Conservation (phyloP, 2,113 vertebrate species). For the Ciconia stormi region DNA sequence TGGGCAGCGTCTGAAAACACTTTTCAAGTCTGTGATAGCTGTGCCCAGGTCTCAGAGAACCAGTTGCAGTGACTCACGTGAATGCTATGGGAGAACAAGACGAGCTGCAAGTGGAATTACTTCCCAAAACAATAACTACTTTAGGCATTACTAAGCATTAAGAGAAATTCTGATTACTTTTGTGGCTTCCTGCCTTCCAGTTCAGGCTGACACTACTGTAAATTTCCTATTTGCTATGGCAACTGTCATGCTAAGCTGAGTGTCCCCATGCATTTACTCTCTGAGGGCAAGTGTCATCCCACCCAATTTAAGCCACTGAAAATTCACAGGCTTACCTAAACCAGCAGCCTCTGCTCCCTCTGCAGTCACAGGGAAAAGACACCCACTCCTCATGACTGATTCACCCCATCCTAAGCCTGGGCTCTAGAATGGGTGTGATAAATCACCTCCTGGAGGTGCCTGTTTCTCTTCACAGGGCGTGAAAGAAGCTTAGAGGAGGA, state of each 20-base stretch:
- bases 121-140: neutral
- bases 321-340: neutral
- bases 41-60: neutral
- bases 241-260: neutral
- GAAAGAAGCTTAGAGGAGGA: neutral
- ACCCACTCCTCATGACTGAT: neutral
- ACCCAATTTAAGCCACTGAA: neutral
- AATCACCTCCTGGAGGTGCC: neutral
- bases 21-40: neutral
- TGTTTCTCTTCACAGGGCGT: neutral
- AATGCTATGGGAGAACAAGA: neutral
- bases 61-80: rapidly evolving
- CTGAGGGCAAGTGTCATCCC: neutral
- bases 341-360: neutral
- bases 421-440: neutral
- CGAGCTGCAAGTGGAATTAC: neutral
- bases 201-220: neutral
- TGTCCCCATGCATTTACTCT: neutral
- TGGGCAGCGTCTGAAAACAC: neutral
- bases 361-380: neutral
- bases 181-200: neutral
- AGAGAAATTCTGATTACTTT: neutral
- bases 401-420: neutral
- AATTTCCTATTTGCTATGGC: neutral
- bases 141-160: neutral